Percentiles rank a stretch among this genome's conserved stretches.
phyloP scores from a whole-genome alignment of 2,113 vertebrate species.

The Petromus typicus region DNA sequence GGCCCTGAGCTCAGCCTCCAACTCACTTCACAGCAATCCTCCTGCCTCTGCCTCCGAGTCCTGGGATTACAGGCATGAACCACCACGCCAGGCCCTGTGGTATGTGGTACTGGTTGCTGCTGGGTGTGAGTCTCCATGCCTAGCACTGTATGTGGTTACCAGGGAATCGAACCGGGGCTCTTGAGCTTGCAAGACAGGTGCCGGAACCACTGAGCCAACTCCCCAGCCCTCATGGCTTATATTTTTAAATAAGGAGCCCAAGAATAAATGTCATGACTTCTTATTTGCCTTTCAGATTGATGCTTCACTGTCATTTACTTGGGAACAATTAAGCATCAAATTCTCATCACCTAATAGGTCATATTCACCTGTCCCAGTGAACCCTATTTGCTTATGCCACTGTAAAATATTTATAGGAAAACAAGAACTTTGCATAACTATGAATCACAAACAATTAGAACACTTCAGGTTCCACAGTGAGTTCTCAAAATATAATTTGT shows the following conservation, averaged over 20 bases:
- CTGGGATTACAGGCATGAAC: too few relatives aligned
- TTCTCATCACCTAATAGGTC: neutral
- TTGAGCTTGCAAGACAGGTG: too few relatives aligned
- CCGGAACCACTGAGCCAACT: too few relatives aligned
- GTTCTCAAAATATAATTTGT: neutral
- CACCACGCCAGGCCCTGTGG: too few relatives aligned
- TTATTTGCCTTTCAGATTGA: neutral
- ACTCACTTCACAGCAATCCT: too few relatives aligned
- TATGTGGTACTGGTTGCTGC: too few relatives aligned
- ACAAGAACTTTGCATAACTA: neutral
- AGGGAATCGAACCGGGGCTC: too few relatives aligned
- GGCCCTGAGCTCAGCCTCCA: too few relatives aligned
- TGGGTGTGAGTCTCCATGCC: too few relatives aligned
- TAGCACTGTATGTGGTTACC: too few relatives aligned
- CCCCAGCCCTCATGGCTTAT: too few relatives aligned
- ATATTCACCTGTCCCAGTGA: slow-evolving; percentile 6
- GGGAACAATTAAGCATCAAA: slow-evolving; percentile 29
- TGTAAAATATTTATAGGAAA: slow-evolving; percentile 38
- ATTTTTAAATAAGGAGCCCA: slow-evolving; percentile 27
- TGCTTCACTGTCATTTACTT: slow-evolving; percentile 18
- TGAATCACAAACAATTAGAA: neutral
- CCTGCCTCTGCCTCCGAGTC: too few relatives aligned
- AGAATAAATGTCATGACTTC: neutral
- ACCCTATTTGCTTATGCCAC: neutral
- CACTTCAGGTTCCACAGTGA: neutral